Conservation (phyloP, 1,140 invertebrate genomes). For the Meloidogyne exigua region DNA sequence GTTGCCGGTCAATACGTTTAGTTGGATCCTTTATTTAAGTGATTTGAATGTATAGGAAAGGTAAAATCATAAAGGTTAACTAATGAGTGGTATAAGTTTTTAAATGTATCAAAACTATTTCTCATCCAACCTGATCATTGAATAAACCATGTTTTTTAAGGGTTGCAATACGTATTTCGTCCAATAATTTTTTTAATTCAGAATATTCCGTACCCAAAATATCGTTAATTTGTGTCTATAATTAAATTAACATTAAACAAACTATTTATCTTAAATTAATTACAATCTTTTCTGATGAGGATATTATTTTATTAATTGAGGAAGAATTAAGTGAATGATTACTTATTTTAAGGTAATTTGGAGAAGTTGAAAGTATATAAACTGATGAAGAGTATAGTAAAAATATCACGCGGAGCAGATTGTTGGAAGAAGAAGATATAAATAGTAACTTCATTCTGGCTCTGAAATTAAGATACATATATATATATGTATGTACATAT, state of each 20-base stretch:
- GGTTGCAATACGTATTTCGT: conserved; percentile 32
- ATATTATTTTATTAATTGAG: background rate
- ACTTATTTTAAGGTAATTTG: background rate
- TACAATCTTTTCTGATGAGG: background rate
- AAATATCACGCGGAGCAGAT: background rate
- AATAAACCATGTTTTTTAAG: conserved; percentile 27
- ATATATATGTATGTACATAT: too few relatives aligned
- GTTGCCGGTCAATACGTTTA: conserved; percentile 10
- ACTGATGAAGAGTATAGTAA: background rate
- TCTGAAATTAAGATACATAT: background rate
- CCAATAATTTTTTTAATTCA: conserved; percentile 27
- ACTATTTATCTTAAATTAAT: background rate
- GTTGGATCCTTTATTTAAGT: conserved; percentile 24
- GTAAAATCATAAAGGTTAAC: too few relatives aligned
- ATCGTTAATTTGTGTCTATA: background rate
- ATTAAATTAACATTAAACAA: background rate
- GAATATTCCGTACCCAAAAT: conserved; percentile 16
- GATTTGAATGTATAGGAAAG: background rate
- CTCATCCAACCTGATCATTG: conserved; percentile 17
- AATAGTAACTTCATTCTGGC: background rate
- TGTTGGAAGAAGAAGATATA: background rate
- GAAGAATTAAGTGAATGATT: background rate
- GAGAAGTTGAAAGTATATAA: background rate
- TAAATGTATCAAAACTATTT: background rate
- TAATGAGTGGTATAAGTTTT: background rate